Evolutionary conservation across 92 coral and sea anemone species (phyloP).

Genomic region (Meandrina meandrites): DNA sequence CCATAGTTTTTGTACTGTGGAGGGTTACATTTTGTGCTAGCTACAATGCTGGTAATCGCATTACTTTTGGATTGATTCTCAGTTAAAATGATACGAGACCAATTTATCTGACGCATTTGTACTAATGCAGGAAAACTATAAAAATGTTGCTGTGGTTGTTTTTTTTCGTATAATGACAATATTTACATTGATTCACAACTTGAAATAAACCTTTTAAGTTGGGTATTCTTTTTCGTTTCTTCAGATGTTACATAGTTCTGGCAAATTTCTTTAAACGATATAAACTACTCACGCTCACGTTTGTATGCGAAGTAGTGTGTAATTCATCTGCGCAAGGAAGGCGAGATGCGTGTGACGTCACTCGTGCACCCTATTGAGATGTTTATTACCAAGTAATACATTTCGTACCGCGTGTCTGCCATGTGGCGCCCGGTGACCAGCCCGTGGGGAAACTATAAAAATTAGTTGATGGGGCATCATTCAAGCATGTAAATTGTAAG

Average conservation of each 20-base stretch:
- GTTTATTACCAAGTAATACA: not conserved
- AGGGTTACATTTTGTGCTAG: not conserved
- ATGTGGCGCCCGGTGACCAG: constrained; percentile 11
- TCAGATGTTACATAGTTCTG: too few species aligned
- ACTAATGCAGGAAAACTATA: not conserved
- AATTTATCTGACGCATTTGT: not conserved
- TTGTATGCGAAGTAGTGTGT: not conserved
- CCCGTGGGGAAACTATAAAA: not conserved
- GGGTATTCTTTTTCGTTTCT: not conserved
- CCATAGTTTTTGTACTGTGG: not conserved
- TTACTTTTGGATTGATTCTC: not conserved
- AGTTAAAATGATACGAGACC: not conserved
- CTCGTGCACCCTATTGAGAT: not conserved
- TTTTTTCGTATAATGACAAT: not conserved
- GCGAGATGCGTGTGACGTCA: constrained; percentile 29
- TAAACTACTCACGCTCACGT: not conserved
- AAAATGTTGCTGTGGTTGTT: not conserved
- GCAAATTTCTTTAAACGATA: not conserved
- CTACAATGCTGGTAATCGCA: not conserved
- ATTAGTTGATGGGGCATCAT: not conserved
- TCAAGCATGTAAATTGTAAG: not conserved
- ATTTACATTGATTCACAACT: not conserved
- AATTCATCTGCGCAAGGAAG: not conserved
- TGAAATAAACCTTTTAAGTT: not conserved
- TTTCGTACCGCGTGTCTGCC: constrained; percentile 15